These are phyloP conservation scores for Phalacrocorax carbo DNA, from an alignment of 2,113 vertebrate species.

Conservation along the genomic window DNA sequence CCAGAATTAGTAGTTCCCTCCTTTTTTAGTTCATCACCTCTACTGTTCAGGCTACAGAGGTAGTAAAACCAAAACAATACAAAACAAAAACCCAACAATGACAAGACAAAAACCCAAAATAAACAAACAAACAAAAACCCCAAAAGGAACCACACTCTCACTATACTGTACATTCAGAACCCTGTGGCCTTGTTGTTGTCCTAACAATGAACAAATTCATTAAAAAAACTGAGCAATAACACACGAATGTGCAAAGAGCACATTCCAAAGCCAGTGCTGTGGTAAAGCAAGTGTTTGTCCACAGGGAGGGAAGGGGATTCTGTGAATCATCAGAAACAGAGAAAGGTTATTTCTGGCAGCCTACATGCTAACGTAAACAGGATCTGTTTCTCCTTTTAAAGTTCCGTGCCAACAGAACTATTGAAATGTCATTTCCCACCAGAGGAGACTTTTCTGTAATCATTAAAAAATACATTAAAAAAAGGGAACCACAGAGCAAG, in stretches of 20 bases:
- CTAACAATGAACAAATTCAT: slow-evolving; percentile 74
- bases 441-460: slow-evolving; percentile 43
- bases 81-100: neutral
- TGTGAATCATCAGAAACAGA: slow-evolving; percentile 54
- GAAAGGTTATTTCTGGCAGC: slow-evolving; percentile 62
- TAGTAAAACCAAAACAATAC: slow-evolving; percentile 66
- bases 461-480: slow-evolving; percentile 59
- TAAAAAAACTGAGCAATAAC: slow-evolving; percentile 67
- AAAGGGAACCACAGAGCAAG: slow-evolving; percentile 62
- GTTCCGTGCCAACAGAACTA: slow-evolving; percentile 58
- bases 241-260: slow-evolving; percentile 65
- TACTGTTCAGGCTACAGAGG: slow-evolving; percentile 70
- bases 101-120: neutral
- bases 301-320: slow-evolving; percentile 60
- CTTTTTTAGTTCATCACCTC: slow-evolving; percentile 39
- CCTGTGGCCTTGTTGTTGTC: slow-evolving; percentile 72
- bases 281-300: slow-evolving; percentile 69
- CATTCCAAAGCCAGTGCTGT: slow-evolving; percentile 71
- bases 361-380: slow-evolving; percentile 50
- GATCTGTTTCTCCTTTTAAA: slow-evolving; percentile 44
- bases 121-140: neutral
- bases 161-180: slow-evolving; percentile 75
- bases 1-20: slow-evolving; percentile 27
- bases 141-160: slow-evolving; percentile 59
- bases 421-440: slow-evolving; percentile 64